Evolutionary conservation across 2,113 vertebrate species (phyloP).

Genomic region (Tricholaema leucomelas): DNA sequence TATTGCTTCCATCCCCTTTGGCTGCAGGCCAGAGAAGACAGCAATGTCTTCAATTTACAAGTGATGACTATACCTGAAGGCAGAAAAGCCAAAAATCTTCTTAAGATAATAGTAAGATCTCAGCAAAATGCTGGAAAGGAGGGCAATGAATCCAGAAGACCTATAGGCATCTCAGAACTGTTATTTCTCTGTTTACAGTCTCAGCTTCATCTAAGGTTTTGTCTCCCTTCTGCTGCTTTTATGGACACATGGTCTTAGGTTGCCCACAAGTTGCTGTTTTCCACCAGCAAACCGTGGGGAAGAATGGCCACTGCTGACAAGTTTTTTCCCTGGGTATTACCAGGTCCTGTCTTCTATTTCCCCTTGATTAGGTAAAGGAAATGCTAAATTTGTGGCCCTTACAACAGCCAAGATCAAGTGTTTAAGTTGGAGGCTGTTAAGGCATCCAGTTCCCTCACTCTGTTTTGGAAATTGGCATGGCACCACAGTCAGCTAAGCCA

Average conservation of each 20-base stretch:
- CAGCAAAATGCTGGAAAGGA: slow-evolving; percentile 20
- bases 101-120: slow-evolving; percentile 39
- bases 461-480: not conserved
- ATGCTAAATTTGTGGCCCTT: not conserved
- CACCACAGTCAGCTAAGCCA: not conserved
- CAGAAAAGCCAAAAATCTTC: slow-evolving; percentile 27
- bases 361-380: not conserved
- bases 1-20: slow-evolving; percentile 47
- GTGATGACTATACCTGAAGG: slow-evolving; percentile 55
- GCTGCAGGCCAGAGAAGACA: slow-evolving; percentile 46
- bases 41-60: slow-evolving; percentile 49
- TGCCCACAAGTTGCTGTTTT: not conserved
- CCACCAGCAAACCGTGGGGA: not conserved
- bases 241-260: not conserved
- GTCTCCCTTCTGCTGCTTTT: not conserved
- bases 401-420: not conserved
- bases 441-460: not conserved
- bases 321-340: not conserved
- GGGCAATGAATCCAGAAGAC: slow-evolving; percentile 3
- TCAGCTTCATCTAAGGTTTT: not conserved
- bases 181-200: slow-evolving; percentile 7
- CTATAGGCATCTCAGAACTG: not conserved
- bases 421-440: not conserved
- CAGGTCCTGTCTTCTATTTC: not conserved
- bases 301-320: not conserved